phyloP scores from a whole-genome alignment of 2,113 vertebrate species.

The Fukomys damarensis region DNA sequence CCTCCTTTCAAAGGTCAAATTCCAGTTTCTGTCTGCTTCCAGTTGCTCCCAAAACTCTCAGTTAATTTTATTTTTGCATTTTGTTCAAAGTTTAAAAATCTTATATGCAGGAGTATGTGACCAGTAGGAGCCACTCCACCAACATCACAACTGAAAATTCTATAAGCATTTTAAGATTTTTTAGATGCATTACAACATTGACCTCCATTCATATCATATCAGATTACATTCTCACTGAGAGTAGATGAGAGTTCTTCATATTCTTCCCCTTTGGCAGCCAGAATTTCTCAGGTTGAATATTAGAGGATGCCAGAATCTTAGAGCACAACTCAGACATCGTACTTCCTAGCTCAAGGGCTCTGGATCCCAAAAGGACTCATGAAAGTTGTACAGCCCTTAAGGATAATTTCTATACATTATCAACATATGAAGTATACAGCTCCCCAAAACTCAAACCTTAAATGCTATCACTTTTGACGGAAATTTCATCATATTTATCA shows the following conservation, averaged over 20 bases:
- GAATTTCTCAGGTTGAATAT: not conserved
- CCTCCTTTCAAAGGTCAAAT: slow-evolving; percentile 31
- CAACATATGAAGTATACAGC: not conserved
- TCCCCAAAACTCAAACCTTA: not conserved
- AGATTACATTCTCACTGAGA: not conserved
- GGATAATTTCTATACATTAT: not conserved
- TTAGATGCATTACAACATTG: not conserved
- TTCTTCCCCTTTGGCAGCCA: not conserved
- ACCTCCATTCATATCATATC: not conserved
- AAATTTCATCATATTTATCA: not conserved
- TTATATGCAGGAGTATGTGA: not conserved
- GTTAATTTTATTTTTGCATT: not conserved
- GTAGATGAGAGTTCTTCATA: not conserved
- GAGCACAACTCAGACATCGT: not conserved
- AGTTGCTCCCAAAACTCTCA: not conserved
- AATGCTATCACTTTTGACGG: not conserved
- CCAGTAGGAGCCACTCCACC: not conserved
- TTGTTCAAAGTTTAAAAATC: not conserved
- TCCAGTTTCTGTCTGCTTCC: not conserved
- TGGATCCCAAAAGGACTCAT: not conserved
- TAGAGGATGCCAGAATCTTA: not conserved
- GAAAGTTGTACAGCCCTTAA: not conserved
- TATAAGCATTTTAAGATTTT: not conserved
- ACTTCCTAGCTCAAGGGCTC: not conserved
- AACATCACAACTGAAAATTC: not conserved